A percentile compares a stretch with the other conserved stretches of the same genome.
Evolutionary conservation across 2,113 vertebrate genomes (phyloP).

Genomic region (Chaetops frenatus): DNA sequence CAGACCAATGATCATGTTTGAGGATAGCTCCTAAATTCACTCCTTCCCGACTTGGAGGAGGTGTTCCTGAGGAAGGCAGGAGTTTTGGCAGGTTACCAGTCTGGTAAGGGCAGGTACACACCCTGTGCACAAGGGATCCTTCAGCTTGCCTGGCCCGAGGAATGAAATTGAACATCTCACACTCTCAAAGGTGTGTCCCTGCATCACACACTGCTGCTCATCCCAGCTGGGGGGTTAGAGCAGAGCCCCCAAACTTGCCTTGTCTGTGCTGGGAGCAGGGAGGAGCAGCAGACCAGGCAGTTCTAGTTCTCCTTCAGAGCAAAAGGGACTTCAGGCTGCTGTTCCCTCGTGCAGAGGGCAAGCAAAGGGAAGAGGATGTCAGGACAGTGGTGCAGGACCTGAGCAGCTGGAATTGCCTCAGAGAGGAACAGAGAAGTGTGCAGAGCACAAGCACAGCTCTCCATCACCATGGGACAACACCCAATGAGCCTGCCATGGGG

Average conservation of each 20-base stretch:
- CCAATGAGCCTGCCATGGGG: not conserved
- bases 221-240: not conserved
- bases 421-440: not conserved
- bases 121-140: not conserved
- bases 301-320: not conserved
- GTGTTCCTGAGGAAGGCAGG: not conserved
- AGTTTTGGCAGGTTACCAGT: not conserved
- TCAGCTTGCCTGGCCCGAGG: not conserved
- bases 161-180: not conserved
- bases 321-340: not conserved
- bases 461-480: not conserved
- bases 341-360: not conserved
- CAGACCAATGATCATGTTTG: not conserved
- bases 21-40: not conserved
- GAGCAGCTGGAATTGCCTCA: not conserved
- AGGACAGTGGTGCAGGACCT: not conserved
- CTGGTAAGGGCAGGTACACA: fast-evolving
- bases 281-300: not conserved
- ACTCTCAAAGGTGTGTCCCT: not conserved
- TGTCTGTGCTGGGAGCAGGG: not conserved
- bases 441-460: not conserved
- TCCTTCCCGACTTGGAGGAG: not conserved
- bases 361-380: not conserved
- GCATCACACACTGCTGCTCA: not conserved
- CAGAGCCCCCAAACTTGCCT: not conserved